These are phyloP conservation scores for Metellina segmentata DNA, from an alignment of 2,888 invertebrate genomes.

Conservation along the genomic window DNA sequence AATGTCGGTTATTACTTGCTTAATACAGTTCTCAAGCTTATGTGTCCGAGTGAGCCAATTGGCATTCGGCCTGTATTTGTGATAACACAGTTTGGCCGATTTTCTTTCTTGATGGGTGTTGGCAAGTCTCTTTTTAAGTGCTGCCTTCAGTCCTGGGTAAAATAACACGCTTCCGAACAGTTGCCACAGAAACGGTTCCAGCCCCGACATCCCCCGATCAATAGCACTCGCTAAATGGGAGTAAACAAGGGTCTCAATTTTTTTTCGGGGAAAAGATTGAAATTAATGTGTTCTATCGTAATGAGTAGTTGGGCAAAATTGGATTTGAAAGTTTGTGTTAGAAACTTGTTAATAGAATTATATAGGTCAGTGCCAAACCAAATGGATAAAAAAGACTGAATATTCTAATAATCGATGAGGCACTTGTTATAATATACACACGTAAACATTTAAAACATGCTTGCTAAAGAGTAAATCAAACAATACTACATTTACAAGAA, in stretches of 20 bases:
- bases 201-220: constrained; percentile 66
- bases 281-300: neutral
- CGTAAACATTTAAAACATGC: too few species aligned
- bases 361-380: too few species aligned
- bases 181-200: constrained; percentile 57
- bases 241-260: constrained; percentile 61
- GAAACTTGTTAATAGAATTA: too few species aligned
- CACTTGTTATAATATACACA: too few species aligned
- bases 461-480: too few species aligned
- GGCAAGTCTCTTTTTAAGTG: constrained; percentile 33
- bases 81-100: neutral
- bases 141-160: constrained; percentile 49
- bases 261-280: neutral
- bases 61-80: constrained; percentile 51
- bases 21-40: constrained; percentile 48
- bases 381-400: too few species aligned
- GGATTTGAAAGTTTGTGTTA: too few species aligned
- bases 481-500: too few species aligned
- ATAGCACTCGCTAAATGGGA: constrained; percentile 37
- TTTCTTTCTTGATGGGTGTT: constrained; percentile 34
- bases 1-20: neutral
- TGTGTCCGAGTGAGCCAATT: constrained; percentile 53
- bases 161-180: constrained; percentile 59
- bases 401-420: too few species aligned
- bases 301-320: neutral